A percentile compares a stretch with the other conserved stretches of the same genome.
phyloP scores from a whole-genome alignment of 2,113 vertebrate species.

The Hippopotamus amphibius region DNA sequence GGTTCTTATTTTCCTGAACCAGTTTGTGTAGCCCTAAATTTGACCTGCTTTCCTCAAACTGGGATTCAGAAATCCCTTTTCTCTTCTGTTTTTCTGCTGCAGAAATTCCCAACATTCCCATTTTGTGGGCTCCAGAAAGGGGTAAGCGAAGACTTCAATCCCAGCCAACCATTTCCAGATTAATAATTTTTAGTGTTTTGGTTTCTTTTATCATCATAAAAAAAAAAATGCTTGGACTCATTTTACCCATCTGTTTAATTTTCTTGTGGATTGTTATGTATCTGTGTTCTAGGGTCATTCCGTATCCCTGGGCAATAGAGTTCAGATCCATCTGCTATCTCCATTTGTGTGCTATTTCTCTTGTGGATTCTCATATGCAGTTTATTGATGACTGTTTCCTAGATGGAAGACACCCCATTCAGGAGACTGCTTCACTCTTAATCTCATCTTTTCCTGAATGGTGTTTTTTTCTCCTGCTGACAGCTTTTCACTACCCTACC shows the following conservation, averaged over 20 bases:
- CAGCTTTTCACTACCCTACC: constrained; percentile 65
- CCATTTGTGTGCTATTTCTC: constrained; percentile 89
- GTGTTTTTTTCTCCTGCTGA: constrained; percentile 75
- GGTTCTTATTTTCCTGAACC: constrained; percentile 86
- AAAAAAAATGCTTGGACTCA: constrained; percentile 82
- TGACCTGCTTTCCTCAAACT: constrained; percentile 91
- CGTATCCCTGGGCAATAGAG: constrained; percentile 85
- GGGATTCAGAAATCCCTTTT: constrained; percentile 93
- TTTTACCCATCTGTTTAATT: constrained; percentile 89
- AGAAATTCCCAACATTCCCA: constrained; percentile 93
- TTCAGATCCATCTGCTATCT: constrained; percentile 87
- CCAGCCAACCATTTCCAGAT: constrained; percentile 90
- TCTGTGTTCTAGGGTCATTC: constrained; percentile 87
- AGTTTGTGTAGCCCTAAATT: constrained; percentile 87
- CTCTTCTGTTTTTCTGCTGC: constrained; percentile 93
- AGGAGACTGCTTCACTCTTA: constrained; percentile 79
- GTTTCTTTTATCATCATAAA: constrained; percentile 88
- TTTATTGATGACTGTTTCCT: constrained; percentile 82
- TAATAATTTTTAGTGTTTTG: constrained; percentile 89
- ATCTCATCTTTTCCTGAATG: constrained; percentile 81
- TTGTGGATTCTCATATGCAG: constrained; percentile 85
- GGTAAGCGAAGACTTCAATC: constrained; percentile 93
- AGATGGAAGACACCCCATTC: constrained; percentile 84
- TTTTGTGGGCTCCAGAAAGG: constrained; percentile 93
- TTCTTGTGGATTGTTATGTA: constrained; percentile 89